A percentile compares a stretch with the other conserved stretches of the same genome.
Conservation (phyloP, 2,797 vertebrate genomes). For the Onychomys torridus region DNA sequence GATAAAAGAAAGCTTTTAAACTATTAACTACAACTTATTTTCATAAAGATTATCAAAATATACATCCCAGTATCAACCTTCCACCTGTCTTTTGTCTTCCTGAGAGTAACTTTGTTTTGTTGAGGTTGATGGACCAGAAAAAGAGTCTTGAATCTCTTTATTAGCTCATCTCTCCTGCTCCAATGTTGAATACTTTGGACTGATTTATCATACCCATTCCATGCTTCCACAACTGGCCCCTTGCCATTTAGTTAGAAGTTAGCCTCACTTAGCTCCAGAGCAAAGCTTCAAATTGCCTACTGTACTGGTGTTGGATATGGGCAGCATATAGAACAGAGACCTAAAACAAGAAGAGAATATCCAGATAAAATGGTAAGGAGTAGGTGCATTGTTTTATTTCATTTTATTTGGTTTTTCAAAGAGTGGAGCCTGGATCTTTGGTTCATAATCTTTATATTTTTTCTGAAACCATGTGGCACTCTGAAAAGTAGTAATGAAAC, state of each 20-base stretch:
- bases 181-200: neutral
- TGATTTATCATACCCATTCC: neutral
- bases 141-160: neutral
- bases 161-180: neutral
- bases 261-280: neutral
- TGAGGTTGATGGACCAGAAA: neutral
- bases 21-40: slow-evolving; percentile 18
- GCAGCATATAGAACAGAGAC: neutral
- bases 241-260: neutral
- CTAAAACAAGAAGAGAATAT: neutral
- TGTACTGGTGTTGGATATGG: neutral
- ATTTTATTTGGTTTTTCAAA: neutral
- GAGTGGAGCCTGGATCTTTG: neutral
- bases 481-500: neutral
- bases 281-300: neutral
- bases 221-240: neutral
- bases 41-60: neutral
- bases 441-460: neutral
- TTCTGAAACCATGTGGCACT: neutral
- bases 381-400: neutral
- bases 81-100: neutral
- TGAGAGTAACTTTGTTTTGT: neutral
- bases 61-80: neutral
- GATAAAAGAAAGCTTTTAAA: neutral
- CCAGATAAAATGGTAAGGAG: neutral